phyloP scores from a whole-genome alignment of 2,888 invertebrate genomes.

The Chironomus riparius region DNA sequence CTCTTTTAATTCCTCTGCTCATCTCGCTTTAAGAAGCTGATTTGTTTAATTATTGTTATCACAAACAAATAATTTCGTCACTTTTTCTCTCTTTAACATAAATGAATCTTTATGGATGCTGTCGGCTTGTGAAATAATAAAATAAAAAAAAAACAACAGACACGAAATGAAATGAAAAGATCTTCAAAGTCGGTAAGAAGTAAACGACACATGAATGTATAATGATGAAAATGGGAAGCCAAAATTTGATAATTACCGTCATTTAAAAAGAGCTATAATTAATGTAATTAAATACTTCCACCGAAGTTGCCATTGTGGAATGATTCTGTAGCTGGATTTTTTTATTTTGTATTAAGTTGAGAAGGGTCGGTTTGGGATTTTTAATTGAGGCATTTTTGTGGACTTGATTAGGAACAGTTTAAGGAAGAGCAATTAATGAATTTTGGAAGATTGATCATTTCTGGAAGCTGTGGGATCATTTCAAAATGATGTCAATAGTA shows the following conservation, averaged over 20 bases:
- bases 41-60: neutral
- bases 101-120: neutral
- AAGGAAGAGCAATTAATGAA: too few relatives aligned
- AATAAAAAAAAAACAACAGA: neutral
- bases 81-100: neutral
- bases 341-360: too few relatives aligned
- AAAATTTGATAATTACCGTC: constrained; percentile 16
- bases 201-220: neutral
- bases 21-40: too few relatives aligned
- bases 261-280: constrained; percentile 14
- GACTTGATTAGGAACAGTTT: too few relatives aligned
- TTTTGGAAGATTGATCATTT: too few relatives aligned
- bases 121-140: neutral
- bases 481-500: too few relatives aligned
- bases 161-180: neutral
- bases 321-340: too few relatives aligned
- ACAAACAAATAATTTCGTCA: neutral
- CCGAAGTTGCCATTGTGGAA: neutral
- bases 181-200: neutral
- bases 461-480: too few relatives aligned
- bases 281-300: constrained; percentile 11
- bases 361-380: too few relatives aligned
- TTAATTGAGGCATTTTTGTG: too few relatives aligned
- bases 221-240: constrained; percentile 11
- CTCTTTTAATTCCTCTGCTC: neutral